Base-by-base conservation (phyloP, 2,113 vertebrate species). In the Oxygymnocypris stewartii region DNA sequence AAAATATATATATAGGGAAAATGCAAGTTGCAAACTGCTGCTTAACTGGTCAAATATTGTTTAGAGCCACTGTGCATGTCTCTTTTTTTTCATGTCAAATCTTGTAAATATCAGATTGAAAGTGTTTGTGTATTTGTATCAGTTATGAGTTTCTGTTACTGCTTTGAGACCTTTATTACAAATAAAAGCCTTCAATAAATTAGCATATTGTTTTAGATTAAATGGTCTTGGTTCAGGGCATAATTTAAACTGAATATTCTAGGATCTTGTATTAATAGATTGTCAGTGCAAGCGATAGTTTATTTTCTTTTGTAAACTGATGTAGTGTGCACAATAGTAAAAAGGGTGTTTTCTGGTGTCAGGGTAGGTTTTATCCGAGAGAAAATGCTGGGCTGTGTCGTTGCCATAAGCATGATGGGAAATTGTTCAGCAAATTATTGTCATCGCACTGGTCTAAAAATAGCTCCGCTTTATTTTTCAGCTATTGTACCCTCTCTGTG, bases 371-470 rank as follows among this genome's bases (percentile, higher is more conserved):
- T 61, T n/a, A 61, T 61, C 57, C n/a, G 57, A 8, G 57, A n/a
- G 57, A n/a, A 61, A 61, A 61, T n/a, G 57, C 57, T 61, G 57
- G 57, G 57, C 57, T n/a, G 8, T n/a, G 57, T n/a, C 1, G 20
- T n/a, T 9, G 57, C 57, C 57, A 4, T 61, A 61, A n/a, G 57
- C 57, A 61, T 61, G 57, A 61, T n/a, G 57, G 57, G 57, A 61
- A 61, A 61, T 61, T n/a, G 57, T 61, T 61, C 57, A 61, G 57
- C 57, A 61, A 61, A 61, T 61, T n/a, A 61, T 61, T 61, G 57
- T n/a, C 57, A 61, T 61, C 23, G 8, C 57, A 23, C 57, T 61
- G 20, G 23, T n/a, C 20, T 61, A 61, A 61, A 61, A 61, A 61
- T 61, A 61, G 23, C 57, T 61, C 57, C 0, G 57, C 57, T 61